Conservation (phyloP, 2,888 invertebrate genomes). For the Nomada fabriciana region DNA sequence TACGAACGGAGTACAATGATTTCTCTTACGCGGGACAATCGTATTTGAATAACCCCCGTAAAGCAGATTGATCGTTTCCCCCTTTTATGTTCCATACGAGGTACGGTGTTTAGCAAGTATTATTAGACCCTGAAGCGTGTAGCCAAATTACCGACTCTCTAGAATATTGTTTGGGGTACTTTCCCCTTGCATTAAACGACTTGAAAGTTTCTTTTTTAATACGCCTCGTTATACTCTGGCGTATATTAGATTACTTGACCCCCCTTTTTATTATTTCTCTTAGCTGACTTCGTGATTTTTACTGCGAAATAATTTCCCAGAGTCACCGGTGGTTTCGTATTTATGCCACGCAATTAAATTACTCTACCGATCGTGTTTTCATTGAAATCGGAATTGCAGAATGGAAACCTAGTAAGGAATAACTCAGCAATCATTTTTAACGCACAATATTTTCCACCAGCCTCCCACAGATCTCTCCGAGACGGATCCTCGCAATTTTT, state of each 20-base stretch:
- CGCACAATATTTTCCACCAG: neutral
- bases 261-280: neutral
- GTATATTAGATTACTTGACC: no score
- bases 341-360: neutral
- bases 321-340: no score
- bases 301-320: no score
- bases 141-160: neutral
- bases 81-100: slow-evolving; percentile 18
- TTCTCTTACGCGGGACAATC: slow-evolving; percentile 7
- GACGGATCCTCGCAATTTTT: neutral
- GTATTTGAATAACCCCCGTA: slow-evolving; percentile 26
- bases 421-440: neutral
- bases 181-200: neutral
- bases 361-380: no score
- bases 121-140: neutral
- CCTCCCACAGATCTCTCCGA: neutral
- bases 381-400: no score
- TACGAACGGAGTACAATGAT: slow-evolving; percentile 13
- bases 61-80: slow-evolving; percentile 9
- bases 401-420: no score
- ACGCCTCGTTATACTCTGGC: neutral
- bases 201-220: neutral
- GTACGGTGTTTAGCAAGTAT: slow-evolving; percentile 11
- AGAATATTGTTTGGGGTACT: neutral
- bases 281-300: no score